Evolutionary conservation across 2,888 invertebrate species (phyloP).

Genomic region (Athetis lepigone): DNA sequence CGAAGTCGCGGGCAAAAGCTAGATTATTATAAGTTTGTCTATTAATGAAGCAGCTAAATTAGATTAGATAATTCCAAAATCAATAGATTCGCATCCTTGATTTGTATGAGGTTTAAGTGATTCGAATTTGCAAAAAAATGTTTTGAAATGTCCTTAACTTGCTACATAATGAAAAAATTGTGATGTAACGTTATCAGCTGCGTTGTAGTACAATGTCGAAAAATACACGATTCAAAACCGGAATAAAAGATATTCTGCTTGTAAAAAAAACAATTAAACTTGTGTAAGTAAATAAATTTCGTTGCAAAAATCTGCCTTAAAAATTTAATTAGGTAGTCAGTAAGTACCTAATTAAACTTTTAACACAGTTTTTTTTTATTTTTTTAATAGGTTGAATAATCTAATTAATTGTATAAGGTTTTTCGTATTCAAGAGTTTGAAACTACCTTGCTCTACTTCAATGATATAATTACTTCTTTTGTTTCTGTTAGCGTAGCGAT

Average conservation of each 20-base stretch:
- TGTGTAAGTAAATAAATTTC: slow-evolving; percentile 16
- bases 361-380: too few relatives aligned
- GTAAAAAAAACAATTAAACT: slow-evolving; percentile 2
- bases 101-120: too few relatives aligned
- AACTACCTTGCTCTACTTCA: slow-evolving; percentile 10
- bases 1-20: too few relatives aligned
- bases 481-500: slow-evolving; percentile 8
- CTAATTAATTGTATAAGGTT: too few relatives aligned
- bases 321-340: neutral
- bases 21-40: too few relatives aligned
- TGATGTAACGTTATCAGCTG: slow-evolving; percentile 37
- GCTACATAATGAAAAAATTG: slow-evolving; percentile 23
- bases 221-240: slow-evolving; percentile 43
- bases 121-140: slow-evolving; percentile 12
- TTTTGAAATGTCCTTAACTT: slow-evolving; percentile 35
- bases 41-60: neutral
- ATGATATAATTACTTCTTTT: slow-evolving; percentile 14
- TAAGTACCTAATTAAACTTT: too few relatives aligned
- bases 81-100: too few relatives aligned
- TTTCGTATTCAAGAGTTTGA: neutral
- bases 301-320: slow-evolving; percentile 3
- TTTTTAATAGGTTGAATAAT: too few relatives aligned
- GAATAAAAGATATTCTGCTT: slow-evolving; percentile 26
- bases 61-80: neutral
- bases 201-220: slow-evolving; percentile 38